Percentiles rank a stretch among this genome's conserved stretches.
These are phyloP conservation scores for Malurus cyaneus DNA, from an alignment of 2,113 vertebrate genomes.

Conservation along the genomic window DNA sequence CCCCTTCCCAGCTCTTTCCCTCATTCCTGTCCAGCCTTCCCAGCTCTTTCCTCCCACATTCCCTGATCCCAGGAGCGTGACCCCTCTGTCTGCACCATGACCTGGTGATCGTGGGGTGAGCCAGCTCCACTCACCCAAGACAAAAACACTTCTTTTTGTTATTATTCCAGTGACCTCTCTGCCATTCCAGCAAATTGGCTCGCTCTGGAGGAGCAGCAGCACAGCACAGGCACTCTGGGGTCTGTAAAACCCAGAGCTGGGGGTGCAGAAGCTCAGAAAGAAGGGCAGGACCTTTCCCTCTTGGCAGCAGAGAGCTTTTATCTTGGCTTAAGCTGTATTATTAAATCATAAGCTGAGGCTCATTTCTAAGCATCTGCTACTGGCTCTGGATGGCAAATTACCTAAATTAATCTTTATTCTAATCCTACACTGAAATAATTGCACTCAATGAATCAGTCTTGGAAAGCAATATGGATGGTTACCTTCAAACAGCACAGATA, in stretches of 20 bases:
- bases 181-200: neutral
- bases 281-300: neutral
- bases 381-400: neutral
- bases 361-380: neutral
- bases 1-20: neutral
- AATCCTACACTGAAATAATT: neutral
- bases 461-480: neutral
- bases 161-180: neutral
- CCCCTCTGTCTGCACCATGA: accelerated
- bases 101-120: neutral
- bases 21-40: neutral
- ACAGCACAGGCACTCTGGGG: neutral
- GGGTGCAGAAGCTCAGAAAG: neutral
- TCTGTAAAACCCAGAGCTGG: neutral
- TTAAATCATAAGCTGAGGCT: neutral
- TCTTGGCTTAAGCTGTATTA: neutral
- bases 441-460: neutral
- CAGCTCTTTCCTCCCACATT: neutral
- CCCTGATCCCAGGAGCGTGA: neutral
- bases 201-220: neutral
- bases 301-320: neutral
- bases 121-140: neutral
- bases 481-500: neutral
- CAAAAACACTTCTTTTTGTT: neutral
- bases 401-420: slow-evolving; percentile 39